A percentile compares a stretch with the other conserved stretches of the same genome.
These are phyloP conservation scores for Thysanoteuthis rhombus DNA, from an alignment of 2,888 invertebrate species.

Conservation along the genomic window DNA sequence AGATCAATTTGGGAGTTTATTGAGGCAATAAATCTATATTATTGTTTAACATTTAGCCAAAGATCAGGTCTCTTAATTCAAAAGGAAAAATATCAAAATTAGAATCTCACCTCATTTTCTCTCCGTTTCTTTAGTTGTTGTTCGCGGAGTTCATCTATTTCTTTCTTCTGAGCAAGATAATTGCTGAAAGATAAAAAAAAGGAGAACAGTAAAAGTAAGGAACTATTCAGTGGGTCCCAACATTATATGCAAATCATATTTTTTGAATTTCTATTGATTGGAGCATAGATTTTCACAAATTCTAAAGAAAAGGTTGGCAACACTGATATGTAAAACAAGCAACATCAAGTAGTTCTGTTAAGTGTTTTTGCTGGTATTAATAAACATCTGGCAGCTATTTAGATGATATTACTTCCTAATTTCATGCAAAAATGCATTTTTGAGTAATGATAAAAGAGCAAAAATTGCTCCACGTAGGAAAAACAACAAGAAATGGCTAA, in stretches of 20 bases:
- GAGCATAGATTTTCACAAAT: no score
- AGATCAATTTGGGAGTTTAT: constrained; percentile 1
- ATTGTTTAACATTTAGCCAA: neutral
- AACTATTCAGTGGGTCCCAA: neutral
- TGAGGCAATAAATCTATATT: neutral
- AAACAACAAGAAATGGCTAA: no score
- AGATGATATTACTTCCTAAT: no score
- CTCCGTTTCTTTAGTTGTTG: constrained; percentile 57
- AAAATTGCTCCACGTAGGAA: no score
- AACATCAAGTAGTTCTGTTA: no score
- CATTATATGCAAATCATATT: neutral
- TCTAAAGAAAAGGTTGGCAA: no score
- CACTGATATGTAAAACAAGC: no score
- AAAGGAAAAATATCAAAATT: constrained; percentile 20
- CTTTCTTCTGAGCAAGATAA: constrained; percentile 56
- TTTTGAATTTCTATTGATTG: no score
- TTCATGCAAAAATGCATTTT: no score
- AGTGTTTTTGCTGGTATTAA: no score
- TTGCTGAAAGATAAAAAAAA: constrained; percentile 52
- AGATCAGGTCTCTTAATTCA: neutral
- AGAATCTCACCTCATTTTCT: constrained; percentile 60
- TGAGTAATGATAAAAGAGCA: no score
- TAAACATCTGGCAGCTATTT: no score
- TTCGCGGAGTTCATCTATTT: constrained; percentile 57
- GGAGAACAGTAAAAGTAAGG: neutral